Evolutionary conservation across 2,113 vertebrate species (phyloP).

Genomic region (Boleophthalmus pectinirostris): DNA sequence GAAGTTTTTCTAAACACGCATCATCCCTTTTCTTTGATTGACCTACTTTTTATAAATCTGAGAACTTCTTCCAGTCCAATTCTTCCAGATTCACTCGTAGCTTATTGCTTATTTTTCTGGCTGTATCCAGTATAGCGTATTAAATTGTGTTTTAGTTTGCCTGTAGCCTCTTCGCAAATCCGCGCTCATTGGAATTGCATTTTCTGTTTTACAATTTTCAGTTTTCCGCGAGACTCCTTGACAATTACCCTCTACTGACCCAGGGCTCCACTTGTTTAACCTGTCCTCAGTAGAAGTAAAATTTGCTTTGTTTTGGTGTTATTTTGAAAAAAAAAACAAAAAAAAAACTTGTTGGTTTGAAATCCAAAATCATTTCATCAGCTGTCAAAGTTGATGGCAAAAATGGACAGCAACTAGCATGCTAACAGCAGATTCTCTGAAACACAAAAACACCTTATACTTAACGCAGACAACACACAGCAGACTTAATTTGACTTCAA

Average conservation of each 20-base stretch:
- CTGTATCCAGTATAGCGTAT: conserved; percentile 5
- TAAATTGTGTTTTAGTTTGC: background rate
- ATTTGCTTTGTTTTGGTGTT: no score
- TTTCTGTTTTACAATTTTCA: background rate
- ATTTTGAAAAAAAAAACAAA: no score
- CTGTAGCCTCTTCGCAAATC: background rate
- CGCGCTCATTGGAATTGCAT: background rate
- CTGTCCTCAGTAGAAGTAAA: no score
- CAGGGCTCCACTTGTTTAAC: no score
- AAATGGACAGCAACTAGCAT: no score
- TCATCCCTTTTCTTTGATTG: conserved; percentile 59
- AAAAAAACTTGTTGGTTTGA: no score
- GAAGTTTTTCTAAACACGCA: conserved; percentile 24
- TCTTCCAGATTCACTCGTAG: conserved; percentile 52
- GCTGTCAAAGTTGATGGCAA: no score
- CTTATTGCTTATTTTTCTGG: conserved; percentile 42
- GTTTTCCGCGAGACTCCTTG: background rate
- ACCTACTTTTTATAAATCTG: conserved; percentile 79
- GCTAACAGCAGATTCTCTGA: no score
- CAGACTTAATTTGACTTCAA: no score
- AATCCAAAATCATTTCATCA: no score
- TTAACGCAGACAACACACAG: no score
- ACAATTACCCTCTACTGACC: background rate
- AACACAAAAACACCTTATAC: no score
- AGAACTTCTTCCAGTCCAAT: conserved; percentile 73